phyloP scores from a whole-genome alignment of 1,140 invertebrate genomes.

The Philotrypesis tridentata region DNA sequence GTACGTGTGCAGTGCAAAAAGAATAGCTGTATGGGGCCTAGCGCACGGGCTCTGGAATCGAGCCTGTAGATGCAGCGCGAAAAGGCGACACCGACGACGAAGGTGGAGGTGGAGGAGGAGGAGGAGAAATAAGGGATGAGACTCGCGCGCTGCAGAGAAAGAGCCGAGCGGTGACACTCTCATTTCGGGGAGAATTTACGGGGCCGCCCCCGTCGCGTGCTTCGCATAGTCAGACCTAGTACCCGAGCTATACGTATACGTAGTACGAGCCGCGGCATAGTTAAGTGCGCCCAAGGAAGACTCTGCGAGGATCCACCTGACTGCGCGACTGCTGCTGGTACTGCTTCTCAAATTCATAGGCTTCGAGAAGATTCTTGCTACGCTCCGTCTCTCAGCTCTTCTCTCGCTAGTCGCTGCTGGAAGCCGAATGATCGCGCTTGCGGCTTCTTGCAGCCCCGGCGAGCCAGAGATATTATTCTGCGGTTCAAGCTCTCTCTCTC shows the following conservation, averaged over 20 bases:
- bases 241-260: conserved; percentile 56
- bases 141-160: conserved; percentile 45
- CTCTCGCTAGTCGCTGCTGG: no score
- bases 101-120: not conserved
- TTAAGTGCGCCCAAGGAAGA: conserved; percentile 62
- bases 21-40: not conserved
- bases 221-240: conserved; percentile 73
- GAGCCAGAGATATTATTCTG: not conserved
- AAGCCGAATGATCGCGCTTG: conserved; percentile 31
- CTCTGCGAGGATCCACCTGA: conserved; percentile 31
- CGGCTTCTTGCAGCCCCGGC: not conserved
- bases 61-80: conserved; percentile 4
- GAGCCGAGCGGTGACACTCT: conserved; percentile 69
- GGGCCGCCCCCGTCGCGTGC: conserved; percentile 61
- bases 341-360: conserved; percentile 41
- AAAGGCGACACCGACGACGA: conserved; percentile 10
- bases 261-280: conserved; percentile 54
- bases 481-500: not conserved
- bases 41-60: conserved; percentile 3
- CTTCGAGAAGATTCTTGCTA: conserved; percentile 17
- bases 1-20: conserved; percentile 51
- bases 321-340: not conserved
- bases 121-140: conserved; percentile 37
- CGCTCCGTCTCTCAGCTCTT: not conserved
- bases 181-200: conserved; percentile 74